phyloP scores from a whole-genome alignment of 2,113 vertebrate genomes.

The Bubalus kerabau region DNA sequence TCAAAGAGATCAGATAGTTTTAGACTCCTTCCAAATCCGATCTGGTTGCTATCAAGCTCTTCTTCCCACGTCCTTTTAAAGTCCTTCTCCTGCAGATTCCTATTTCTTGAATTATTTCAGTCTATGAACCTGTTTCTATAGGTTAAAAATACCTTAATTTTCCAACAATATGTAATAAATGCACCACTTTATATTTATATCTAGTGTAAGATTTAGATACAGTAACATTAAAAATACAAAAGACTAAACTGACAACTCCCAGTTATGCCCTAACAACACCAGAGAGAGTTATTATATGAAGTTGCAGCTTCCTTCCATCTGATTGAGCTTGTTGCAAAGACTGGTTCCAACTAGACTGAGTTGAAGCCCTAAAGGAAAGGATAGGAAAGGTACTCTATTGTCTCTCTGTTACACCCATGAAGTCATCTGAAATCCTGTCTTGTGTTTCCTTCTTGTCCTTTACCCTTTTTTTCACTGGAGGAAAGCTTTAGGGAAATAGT shows the following conservation, averaged over 20 bases:
- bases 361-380: not conserved
- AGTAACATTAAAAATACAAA: constrained; percentile 36
- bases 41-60: not conserved
- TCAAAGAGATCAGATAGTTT: not conserved
- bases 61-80: constrained; percentile 7
- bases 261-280: not conserved
- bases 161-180: not conserved
- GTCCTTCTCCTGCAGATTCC: not conserved
- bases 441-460: constrained; percentile 17
- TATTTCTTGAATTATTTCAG: constrained; percentile 1
- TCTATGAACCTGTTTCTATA: not conserved
- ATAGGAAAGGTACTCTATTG: not conserved
- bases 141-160: constrained; percentile 3
- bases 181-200: not conserved
- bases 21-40: not conserved
- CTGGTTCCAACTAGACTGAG: not conserved
- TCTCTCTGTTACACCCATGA: not conserved
- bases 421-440: constrained; percentile 26
- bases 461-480: not conserved
- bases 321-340: not conserved
- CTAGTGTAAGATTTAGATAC: not conserved
- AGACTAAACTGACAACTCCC: not conserved
- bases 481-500: constrained; percentile 23
- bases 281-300: not conserved
- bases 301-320: not conserved